phyloP scores from a whole-genome alignment of 2,113 vertebrate species.

The Ellobius talpinus region DNA sequence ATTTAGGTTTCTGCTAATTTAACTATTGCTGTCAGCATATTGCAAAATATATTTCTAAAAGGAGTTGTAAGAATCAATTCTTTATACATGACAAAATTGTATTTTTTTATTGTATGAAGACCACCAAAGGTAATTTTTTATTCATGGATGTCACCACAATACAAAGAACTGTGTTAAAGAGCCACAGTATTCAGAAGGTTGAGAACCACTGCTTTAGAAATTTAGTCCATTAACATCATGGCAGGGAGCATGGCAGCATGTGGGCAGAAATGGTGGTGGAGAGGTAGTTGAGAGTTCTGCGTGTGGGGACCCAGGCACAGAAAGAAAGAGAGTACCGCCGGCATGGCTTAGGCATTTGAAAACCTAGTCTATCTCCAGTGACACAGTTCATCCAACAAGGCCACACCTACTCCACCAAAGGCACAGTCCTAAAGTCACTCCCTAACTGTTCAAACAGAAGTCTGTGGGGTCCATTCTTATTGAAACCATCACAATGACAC shows the following conservation, averaged over 20 bases:
- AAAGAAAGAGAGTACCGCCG: neutral
- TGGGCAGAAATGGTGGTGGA: neutral
- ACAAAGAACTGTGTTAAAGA: neutral
- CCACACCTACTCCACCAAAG: neutral
- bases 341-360: neutral
- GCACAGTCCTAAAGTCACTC: neutral
- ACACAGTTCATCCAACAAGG: neutral
- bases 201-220: neutral
- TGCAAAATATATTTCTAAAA: neutral
- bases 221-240: neutral
- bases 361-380: neutral
- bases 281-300: neutral
- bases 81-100: neutral
- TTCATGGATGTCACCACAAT: neutral
- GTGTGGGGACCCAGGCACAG: neutral
- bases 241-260: neutral
- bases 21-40: neutral
- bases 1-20: neutral
- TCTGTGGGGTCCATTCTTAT: neutral
- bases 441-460: neutral
- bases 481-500: neutral
- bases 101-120: neutral
- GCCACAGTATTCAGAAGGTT: neutral
- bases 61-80: neutral
- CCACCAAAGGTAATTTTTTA: neutral